phyloP scores from a whole-genome alignment of 2,888 invertebrate genomes.

The Drosophila yooni region DNA sequence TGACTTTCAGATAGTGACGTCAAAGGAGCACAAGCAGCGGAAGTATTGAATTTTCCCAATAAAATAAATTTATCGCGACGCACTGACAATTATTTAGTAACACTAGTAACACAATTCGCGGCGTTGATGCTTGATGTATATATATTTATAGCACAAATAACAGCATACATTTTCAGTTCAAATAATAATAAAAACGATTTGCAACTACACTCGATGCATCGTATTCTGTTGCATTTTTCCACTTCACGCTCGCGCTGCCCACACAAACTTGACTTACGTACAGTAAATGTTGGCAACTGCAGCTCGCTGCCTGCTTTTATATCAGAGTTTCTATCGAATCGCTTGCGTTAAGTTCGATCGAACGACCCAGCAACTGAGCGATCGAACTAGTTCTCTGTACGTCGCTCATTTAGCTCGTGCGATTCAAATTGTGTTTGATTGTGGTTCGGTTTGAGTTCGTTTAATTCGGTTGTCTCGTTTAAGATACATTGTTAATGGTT shows the following conservation, averaged over 20 bases:
- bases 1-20: slow-evolving; percentile 59
- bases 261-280: slow-evolving; percentile 15
- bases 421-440: not conserved
- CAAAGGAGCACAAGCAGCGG: slow-evolving; percentile 49
- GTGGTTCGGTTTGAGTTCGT: not conserved
- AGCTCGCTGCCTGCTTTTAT: slow-evolving; percentile 28
- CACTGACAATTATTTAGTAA: slow-evolving; percentile 41
- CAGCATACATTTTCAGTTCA: slow-evolving; percentile 43
- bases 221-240: slow-evolving; percentile 15
- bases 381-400: slow-evolving; percentile 7
- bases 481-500: no score
- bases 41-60: slow-evolving; percentile 67
- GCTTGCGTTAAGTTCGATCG: slow-evolving; percentile 11
- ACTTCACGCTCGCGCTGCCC: not conserved
- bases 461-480: not conserved
- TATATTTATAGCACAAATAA: slow-evolving; percentile 50
- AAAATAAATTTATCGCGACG: slow-evolving; percentile 16
- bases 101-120: slow-evolving; percentile 41
- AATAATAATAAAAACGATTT: slow-evolving; percentile 5
- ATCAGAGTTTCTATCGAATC: slow-evolving; percentile 6
- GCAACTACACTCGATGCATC: slow-evolving; percentile 15
- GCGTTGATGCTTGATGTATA: slow-evolving; percentile 32
- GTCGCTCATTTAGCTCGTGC: slow-evolving; percentile 1
- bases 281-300: slow-evolving; percentile 30
- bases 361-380: not conserved